Evolutionary conservation across 1,140 invertebrate species (phyloP), one percentile per base, ranked within the genome.

Genomic region (Theocolax elegans): DNA sequence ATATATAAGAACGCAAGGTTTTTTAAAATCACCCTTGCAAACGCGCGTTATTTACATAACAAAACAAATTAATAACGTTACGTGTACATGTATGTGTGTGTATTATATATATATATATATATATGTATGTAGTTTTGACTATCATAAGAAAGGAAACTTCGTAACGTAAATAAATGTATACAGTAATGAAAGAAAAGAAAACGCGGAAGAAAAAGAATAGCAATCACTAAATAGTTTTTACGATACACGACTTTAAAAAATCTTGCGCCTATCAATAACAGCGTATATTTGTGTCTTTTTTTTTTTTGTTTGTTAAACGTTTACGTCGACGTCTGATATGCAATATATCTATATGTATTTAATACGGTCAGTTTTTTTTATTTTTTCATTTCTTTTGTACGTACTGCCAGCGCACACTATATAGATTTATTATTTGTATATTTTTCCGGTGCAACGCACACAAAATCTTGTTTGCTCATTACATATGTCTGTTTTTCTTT

Each of bases 341-440:
- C 48, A 35, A 63, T 46, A 35, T 63, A 70, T 63, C 48, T 63
- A 63, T 40, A 63, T 54, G 19, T 29, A 29, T 19, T n/a, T n/a
- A n/a, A 40, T 54, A 31, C 3, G 35, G 59, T 49, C 42, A 59
- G 10, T 46, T 54, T 63, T n/a, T n/a, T n/a, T n/a, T n/a, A n/a
- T n/a, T n/a, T n/a, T n/a, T n/a, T n/a, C n/a, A n/a, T n/a, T n/a
- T n/a, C n/a, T n/a, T n/a, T 63, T 70, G 58, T 70, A 63, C 38
- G 58, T 64, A 63, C 15, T 63, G 19, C 40, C 49, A 56, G 49
- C 40, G 19, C 38, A 68, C 49, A 38, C 59, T 63, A 56, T 13
- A 21, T 53, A 25, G 29, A 13, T 48, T 35, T 35, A 35, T 35
- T 35, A 6, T 35, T 35, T 6, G 10, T 35, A 6, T 35, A 6